Percentiles rank a stretch among this genome's conserved stretches.
These are phyloP conservation scores for Anguilla japonica DNA, from an alignment of 2,113 vertebrate genomes.

Conservation along the genomic window DNA sequence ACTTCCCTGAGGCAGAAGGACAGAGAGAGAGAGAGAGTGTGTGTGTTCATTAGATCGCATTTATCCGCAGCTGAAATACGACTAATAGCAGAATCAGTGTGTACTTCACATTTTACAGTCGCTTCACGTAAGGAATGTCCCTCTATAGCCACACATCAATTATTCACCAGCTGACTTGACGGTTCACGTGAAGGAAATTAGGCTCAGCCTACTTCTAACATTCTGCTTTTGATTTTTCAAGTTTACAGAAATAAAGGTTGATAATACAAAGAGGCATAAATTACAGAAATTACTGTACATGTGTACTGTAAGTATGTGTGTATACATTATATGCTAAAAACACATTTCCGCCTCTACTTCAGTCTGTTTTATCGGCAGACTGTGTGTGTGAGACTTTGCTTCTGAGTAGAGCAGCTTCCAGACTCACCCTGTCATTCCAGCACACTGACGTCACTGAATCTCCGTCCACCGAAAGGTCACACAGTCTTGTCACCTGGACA, in stretches of 20 bases:
- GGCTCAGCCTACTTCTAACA: background rate
- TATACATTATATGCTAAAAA: background rate
- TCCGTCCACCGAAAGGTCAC: slow-evolving; percentile 59
- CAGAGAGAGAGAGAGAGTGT: slow-evolving; percentile 4
- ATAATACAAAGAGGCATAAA: too few species aligned
- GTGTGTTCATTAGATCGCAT: background rate
- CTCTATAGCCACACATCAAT: background rate
- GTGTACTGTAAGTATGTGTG: background rate
- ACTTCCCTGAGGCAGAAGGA: slow-evolving; percentile 59
- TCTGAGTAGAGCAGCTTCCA: background rate
- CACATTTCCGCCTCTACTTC: background rate
- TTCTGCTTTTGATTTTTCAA: background rate
- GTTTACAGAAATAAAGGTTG: too few species aligned
- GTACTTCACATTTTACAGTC: background rate
- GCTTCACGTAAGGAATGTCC: background rate
- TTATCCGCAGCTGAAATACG: background rate
- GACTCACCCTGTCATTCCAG: slow-evolving; percentile 60
- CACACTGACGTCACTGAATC: slow-evolving; percentile 63
- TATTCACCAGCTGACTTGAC: background rate
- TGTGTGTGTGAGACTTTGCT: background rate
- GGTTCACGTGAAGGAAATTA: background rate
- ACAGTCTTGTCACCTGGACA: slow-evolving; percentile 56
- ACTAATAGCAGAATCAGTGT: background rate
- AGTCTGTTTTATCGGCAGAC: background rate
- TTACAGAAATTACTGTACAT: too few species aligned